Evolutionary conservation across 2,888 invertebrate species (phyloP).

Genomic region (Schizotus pectinicornis): DNA sequence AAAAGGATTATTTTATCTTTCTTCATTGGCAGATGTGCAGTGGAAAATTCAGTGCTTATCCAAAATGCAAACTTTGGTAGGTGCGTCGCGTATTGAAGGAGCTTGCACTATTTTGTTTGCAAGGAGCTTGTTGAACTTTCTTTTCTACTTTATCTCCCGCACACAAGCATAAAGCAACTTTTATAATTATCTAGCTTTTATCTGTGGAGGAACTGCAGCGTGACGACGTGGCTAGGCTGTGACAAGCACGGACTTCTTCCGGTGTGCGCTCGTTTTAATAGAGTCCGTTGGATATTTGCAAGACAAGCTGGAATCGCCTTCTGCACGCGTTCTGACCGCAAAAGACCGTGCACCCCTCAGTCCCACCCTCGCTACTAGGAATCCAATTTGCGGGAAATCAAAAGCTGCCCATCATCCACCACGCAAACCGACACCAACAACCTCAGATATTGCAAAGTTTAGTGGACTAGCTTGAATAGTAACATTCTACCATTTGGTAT

Average conservation of each 20-base stretch:
- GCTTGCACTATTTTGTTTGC: no score
- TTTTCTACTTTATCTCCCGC: no score
- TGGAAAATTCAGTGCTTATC: no score
- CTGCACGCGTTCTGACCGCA: slow-evolving; percentile 44
- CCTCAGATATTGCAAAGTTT: slow-evolving; percentile 39
- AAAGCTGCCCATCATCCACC: slow-evolving; percentile 51
- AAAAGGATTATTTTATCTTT: no score
- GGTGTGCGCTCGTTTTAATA: slow-evolving; percentile 34
- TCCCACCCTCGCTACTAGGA: slow-evolving; percentile 39
- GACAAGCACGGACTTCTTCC: slow-evolving; percentile 1
- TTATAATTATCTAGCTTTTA: no score
- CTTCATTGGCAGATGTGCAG: no score
- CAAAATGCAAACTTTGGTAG: no score
- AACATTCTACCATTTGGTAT: slow-evolving; percentile 42
- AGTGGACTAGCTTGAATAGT: slow-evolving; percentile 33
- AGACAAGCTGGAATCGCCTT: slow-evolving; percentile 37
- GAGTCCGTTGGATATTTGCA: slow-evolving; percentile 38
- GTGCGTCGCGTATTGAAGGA: no score
- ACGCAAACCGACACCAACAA: slow-evolving; percentile 43
- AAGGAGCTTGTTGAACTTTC: no score
- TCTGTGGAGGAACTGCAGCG: no score
- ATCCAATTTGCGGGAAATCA: slow-evolving; percentile 54
- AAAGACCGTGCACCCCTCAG: slow-evolving; percentile 32
- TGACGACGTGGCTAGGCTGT: no score
- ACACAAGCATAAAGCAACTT: no score